phyloP scores from a whole-genome alignment of 2,113 vertebrate genomes.

The Maccullochella peelii region DNA sequence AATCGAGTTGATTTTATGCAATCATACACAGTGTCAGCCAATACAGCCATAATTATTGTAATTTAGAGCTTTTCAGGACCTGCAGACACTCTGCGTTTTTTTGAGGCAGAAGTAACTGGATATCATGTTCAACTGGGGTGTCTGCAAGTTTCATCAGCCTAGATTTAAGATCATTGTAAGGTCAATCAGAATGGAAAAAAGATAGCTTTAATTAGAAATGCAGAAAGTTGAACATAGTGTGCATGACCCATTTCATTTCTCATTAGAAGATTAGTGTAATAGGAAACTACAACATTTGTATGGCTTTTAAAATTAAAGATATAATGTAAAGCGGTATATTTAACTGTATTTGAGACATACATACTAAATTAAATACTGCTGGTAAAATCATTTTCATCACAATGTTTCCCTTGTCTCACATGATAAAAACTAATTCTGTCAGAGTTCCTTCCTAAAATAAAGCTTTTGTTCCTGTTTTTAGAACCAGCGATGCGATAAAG shows the following conservation, averaged over 20 bases:
- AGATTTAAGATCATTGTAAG: constrained; percentile 21
- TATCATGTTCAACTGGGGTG: constrained; percentile 49
- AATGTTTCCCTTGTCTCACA: neutral
- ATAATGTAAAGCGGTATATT: neutral
- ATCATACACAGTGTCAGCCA: constrained; percentile 7
- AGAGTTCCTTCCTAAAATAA: constrained; percentile 10
- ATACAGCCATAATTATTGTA: constrained; percentile 28
- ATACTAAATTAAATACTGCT: neutral
- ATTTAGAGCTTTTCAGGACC: constrained; percentile 16
- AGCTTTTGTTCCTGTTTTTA: neutral
- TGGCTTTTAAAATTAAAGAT: neutral
- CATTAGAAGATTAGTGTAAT: neutral
- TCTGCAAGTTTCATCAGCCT: constrained; percentile 60
- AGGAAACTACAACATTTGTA: neutral
- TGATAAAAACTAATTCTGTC: neutral
- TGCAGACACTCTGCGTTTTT: constrained; percentile 25
- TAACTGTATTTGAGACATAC: neutral
- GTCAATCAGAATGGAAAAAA: constrained; percentile 29
- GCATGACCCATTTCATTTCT: constrained; percentile 5
- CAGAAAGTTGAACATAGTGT: constrained; percentile 22
- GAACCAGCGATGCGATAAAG: neutral
- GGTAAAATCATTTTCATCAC: neutral
- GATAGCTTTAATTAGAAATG: constrained; percentile 30
- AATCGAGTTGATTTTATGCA: neutral
- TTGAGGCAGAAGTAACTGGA: constrained; percentile 32